Conservation (phyloP, 2,113 vertebrate genomes). For the Micromys minutus region DNA sequence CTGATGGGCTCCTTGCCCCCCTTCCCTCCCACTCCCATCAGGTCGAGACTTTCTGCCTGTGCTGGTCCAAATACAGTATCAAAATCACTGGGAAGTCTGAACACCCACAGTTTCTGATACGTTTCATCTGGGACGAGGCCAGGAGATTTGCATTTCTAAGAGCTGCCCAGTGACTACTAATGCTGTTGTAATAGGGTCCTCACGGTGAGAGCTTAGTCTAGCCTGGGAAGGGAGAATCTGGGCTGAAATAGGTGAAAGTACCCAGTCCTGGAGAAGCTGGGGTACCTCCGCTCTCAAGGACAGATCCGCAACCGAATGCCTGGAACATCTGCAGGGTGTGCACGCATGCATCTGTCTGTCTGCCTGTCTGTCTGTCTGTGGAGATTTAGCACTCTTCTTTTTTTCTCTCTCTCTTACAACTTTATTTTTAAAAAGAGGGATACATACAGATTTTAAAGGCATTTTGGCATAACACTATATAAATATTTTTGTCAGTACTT, state of each 20-base stretch:
- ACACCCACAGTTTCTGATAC: not conserved
- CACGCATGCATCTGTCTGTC: not conserved
- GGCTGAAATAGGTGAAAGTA: not conserved
- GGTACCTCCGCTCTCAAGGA: not conserved
- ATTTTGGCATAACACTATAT: too few relatives aligned
- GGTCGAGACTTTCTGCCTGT: not conserved
- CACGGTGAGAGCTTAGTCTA: not conserved
- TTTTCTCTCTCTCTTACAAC: too few relatives aligned
- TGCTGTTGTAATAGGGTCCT: not conserved
- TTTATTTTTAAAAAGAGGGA: too few relatives aligned
- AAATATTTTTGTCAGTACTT: too few relatives aligned
- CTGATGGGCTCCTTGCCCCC: not conserved
- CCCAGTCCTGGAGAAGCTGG: not conserved
- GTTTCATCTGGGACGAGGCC: not conserved
- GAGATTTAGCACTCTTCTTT: constrained; percentile 20
- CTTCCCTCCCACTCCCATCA: too few relatives aligned
- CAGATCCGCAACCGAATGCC: not conserved
- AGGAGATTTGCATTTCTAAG: constrained; percentile 13
- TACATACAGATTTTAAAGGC: too few relatives aligned
- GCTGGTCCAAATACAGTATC: not conserved
- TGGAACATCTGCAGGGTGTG: not conserved
- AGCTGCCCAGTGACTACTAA: not conserved
- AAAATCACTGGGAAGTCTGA: not conserved
- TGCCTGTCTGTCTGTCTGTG: not conserved
- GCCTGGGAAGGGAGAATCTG: not conserved